Evolutionary conservation across 2,113 vertebrate genomes (phyloP), one percentile per base, ranked within the genome.

Genomic region (Okapia johnstoni): DNA sequence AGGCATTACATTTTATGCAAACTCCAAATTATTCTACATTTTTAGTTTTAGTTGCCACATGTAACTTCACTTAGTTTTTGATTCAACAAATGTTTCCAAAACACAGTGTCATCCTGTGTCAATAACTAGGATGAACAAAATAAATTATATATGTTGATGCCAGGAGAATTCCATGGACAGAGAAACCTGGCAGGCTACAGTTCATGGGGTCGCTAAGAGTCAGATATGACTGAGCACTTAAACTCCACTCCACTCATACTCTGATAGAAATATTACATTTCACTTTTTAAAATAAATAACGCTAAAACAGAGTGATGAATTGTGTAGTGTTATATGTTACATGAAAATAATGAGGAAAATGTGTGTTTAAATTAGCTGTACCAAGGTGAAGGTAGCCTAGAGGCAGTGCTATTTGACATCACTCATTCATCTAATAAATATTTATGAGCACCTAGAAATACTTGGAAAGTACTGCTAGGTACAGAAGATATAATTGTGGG

Each of bases 61-160:
- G 54, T 15, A 80, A 50, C 46, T 57, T 63, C 50, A 55, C 25
- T 58, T 14, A 26, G 5, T 83, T 95, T 85, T 89, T 17, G 10
- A 66, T 87, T 96, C 28, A 90, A 28, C 8, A 81, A n/a, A 85
- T 77, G 4, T 54, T 85, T 92, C 46, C 14, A 43, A 88, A 86
- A 85, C 16, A 80, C 40, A 84, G 43, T 85, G n/a, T 84, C 54
- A 79, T 46, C 21, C 30, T 79, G 21, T 26, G 36, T 48, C 43
- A 90, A 80, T 9, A 96, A 5, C 14, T 54, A 91, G 48, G 14
- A 57, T 54, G n/a, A 93, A 86, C 95, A 50, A 81, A 52, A 43
- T n/a, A 81, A 94, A 16, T 88, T 36, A 90, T 10, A 23, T 76
- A 77, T 50, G 11, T 83, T 79, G 86, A 46, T 76, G 36, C 36